Evolutionary conservation across 2,797 vertebrate genomes (phyloP), one percentile per base, ranked within the genome.

Genomic region (Eospalax fontanierii): DNA sequence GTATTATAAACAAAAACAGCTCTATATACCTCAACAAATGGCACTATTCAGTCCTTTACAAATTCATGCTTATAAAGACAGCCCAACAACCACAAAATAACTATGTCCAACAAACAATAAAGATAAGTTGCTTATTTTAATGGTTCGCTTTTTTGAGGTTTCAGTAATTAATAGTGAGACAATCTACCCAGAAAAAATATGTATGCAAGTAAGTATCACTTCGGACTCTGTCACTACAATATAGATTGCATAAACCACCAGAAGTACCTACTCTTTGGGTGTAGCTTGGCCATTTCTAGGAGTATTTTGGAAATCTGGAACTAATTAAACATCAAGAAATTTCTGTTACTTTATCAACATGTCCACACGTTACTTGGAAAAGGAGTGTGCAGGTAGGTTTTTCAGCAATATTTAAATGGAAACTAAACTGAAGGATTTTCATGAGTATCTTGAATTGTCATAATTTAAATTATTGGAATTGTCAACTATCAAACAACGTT

Each of bases 1-100:
- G 65, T 85, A 87, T 54, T 70, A 22, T n/a, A 73, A 89, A 89
- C 90, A 96, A 93, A 95, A 94, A 74, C 76, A 89, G 38, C 74
- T 78, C 88, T 89, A 85, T 66, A 91, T 6, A 88, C 26, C 90
- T 85, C 75, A 63, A 61, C 6, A 3, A 88, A 94, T 18, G 83
- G 71, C 24, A 30, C 80, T 78, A 43, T 70, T 94, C 66, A 89
- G 46, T 95, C 87, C 50, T 91, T 89, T 79, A 94, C 59, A 73
- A 79, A 93, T 88, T 61, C 74, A n/a, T n/a, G 18, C 38, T 89
- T 65, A 85, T 66, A 85, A 92, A 91, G 65, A 71, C 28, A 89
- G 19, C 3, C 14, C 21, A 50, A 68, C 21, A 33, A 87, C 14
- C 40, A 33, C 21, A 73, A 57, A 22, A 54, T 14, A 50, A 43